A percentile compares a stretch with the other conserved stretches of the same genome.
phyloP scores from a whole-genome alignment of 2,888 invertebrate species.

The Microchrysa polita region DNA sequence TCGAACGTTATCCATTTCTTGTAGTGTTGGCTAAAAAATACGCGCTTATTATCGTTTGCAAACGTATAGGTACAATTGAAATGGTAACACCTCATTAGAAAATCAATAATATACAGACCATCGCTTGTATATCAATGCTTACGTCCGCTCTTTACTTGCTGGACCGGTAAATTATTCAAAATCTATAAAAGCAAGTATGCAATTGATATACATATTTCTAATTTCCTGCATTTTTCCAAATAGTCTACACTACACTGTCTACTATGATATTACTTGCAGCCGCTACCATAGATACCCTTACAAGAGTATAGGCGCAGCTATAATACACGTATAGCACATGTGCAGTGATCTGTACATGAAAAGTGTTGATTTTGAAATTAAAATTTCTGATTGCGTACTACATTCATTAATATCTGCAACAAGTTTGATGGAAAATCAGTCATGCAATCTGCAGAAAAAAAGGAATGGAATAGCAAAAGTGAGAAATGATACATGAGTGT shows the following conservation, averaged over 20 bases:
- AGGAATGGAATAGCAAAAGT: no score
- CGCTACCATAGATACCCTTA: no score
- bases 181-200: not conserved
- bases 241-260: no score
- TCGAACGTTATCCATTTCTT: no score
- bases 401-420: not conserved
- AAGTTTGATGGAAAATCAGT: conserved; percentile 10
- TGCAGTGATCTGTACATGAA: not conserved
- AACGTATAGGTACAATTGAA: not conserved
- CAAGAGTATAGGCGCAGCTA: no score
- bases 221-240: not conserved
- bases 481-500: no score
- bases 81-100: no score
- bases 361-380: not conserved
- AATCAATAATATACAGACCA: no score
- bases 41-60: not conserved
- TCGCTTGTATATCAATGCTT: no score
- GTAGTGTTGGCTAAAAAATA: not conserved
- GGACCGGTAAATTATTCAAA: not conserved
- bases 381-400: not conserved
- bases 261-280: no score
- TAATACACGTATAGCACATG: not conserved
- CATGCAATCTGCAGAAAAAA: conserved; percentile 2
- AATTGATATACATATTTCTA: not conserved
- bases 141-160: no score